phyloP scores from a whole-genome alignment of 35 echinoderm and acorn worm genomes.

The Strongylocentrotus purpuratus region DNA sequence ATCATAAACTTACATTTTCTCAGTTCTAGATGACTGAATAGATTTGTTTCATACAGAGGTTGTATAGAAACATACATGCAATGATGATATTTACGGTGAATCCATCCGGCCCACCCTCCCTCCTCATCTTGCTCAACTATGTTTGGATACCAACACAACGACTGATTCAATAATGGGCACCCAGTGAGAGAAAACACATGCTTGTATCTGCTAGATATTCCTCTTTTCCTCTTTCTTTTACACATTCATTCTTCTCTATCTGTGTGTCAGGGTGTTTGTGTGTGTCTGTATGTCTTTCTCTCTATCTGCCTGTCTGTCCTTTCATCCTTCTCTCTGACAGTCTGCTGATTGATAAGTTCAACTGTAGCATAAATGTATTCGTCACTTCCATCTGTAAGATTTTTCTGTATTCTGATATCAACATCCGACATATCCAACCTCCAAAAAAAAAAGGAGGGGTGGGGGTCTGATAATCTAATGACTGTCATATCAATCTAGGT shows the following conservation, averaged over 20 bases:
- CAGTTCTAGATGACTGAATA: no score
- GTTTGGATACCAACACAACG: not conserved
- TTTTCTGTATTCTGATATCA: no score
- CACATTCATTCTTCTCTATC: not conserved
- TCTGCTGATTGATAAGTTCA: no score
- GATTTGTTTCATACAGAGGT: no score
- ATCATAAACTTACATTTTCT: no score
- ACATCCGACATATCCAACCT: no score
- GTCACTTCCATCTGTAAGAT: no score
- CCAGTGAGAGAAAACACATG: conserved; percentile 23
- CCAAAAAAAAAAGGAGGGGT: no score
- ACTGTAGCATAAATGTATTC: no score
- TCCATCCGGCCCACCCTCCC: not conserved
- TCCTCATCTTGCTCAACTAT: conserved; percentile 12
- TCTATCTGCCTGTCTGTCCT: not conserved
- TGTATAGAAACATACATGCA: no score
- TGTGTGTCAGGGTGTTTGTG: not conserved
- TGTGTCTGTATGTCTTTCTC: not conserved
- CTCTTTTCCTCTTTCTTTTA: not conserved
- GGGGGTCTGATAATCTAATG: no score
- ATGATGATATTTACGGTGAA: not conserved
- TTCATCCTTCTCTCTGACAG: not conserved
- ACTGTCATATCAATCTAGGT: no score
- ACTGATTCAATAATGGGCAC: conserved; percentile 43
- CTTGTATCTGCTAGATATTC: not conserved